Evolutionary conservation across 2,797 vertebrate species (phyloP), one percentile per base, ranked within the genome.

Genomic region (Bryconaethiops microstoma): DNA sequence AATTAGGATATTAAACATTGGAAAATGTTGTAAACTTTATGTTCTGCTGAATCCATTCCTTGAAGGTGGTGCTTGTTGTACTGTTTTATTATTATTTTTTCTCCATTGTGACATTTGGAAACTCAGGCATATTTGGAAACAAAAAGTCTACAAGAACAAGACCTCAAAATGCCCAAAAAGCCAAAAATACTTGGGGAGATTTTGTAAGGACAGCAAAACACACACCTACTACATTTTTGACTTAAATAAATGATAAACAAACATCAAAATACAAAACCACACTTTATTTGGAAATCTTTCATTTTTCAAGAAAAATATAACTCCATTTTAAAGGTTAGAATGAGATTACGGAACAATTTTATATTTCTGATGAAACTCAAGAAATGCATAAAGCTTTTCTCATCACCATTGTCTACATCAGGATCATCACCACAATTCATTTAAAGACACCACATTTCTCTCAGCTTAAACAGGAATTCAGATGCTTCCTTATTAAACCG

Each of bases 221-320:
- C 12, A 23, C 21, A 35, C 35, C 35, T 35, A 35, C 10, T 45
- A n/a, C 29, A 62, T 21, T 35, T 17, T 69, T 1, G 16, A 29
- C 54, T 21, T 1, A 29, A 23, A 64, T 25, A 29, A 12, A 63
- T 39, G 16, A 21, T 39, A 45, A 0, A 2, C 19, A 60, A 69
- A 67, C 10, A 68, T 75, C 54, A 69, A 9, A 29, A 14, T 39
- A 23, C 10, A 59, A 4, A 74, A 48, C 35, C 23, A 42, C 12
- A 55, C 39, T 62, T 55, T 23, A 45, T 80, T 75, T 68, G 52
- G 14, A 7, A n/a, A 57, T 72, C 25, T 71, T 76, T 65, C 12
- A 55, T 64, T 55, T 74, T 54, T 23, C 19, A 68, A 21, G 10
- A 63, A 73, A 74, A 72, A 57, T 65, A 79, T 16, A 39, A 74